Percentiles rank a stretch among this genome's conserved stretches.
Evolutionary conservation across 2,113 vertebrate genomes (phyloP).

Genomic region (Himantopus leucocephalus): DNA sequence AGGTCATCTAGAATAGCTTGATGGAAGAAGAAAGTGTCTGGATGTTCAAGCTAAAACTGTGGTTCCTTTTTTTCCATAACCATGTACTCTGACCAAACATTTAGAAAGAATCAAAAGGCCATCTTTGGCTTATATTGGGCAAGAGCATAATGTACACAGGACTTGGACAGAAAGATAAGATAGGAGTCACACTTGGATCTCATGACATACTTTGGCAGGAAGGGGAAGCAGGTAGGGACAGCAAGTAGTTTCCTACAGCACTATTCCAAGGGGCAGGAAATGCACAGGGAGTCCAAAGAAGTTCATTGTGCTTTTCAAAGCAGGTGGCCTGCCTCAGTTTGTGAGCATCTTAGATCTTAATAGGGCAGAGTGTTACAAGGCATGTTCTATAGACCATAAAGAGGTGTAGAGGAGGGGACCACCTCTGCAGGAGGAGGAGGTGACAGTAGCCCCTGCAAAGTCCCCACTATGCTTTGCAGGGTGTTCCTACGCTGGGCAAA

Average conservation of each 20-base stretch:
- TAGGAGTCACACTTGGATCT: neutral
- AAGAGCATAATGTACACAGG: neutral
- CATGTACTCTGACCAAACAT: neutral
- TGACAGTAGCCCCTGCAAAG: neutral
- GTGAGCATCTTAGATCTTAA: neutral
- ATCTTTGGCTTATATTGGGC: neutral
- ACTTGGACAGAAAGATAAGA: neutral
- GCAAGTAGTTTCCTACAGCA: neutral
- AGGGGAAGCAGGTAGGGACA: neutral
- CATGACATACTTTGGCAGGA: neutral
- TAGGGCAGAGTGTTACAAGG: neutral
- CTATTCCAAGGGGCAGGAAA: neutral
- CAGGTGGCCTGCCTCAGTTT: neutral
- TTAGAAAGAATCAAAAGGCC: neutral
- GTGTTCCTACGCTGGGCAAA: neutral
- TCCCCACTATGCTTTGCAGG: neutral
- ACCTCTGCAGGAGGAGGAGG: neutral
- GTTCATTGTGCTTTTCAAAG: neutral
- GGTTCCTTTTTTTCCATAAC: neutral
- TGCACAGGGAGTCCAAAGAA: fast-evolving
- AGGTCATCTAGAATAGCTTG: neutral
- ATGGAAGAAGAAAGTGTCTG: neutral
- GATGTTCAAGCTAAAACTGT: neutral
- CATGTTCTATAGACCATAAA: neutral
- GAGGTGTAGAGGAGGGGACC: neutral